A percentile compares a stretch with the other conserved stretches of the same genome.
Evolutionary conservation across 2,113 vertebrate genomes (phyloP).

Genomic region (Ranitomeya variabilis): DNA sequence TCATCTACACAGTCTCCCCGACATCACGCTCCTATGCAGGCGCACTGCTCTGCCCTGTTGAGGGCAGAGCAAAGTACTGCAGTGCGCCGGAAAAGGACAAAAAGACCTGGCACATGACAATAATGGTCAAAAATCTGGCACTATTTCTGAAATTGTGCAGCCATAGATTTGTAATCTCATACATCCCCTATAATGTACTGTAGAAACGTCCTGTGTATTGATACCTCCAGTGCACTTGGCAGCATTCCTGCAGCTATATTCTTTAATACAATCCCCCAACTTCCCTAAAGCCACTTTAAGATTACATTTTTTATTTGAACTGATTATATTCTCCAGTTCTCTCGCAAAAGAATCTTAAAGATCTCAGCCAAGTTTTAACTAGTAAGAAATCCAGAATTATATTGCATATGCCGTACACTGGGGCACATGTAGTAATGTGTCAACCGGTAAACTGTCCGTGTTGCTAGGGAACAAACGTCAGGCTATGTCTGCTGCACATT

Average conservation of each 20-base stretch:
- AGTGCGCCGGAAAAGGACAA: too few species aligned
- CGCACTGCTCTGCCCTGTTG: too few species aligned
- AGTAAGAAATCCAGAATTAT: neutral
- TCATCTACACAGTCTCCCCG: too few species aligned
- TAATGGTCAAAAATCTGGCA: neutral
- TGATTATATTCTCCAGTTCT: constrained; percentile 2
- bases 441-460: neutral
- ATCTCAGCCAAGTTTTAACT: constrained; percentile 1
- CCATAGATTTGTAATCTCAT: neutral
- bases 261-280: neutral
- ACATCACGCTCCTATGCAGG: too few species aligned
- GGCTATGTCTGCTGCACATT: neutral
- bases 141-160: neutral
- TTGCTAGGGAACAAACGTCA: neutral
- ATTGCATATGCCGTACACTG: neutral
- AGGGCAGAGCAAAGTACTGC: too few species aligned
- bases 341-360: neutral
- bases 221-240: neutral
- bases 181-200: neutral
- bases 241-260: neutral
- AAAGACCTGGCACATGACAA: too few species aligned
- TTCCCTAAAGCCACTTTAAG: constrained; percentile 12
- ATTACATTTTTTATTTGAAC: constrained; percentile 2
- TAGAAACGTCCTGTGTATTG: neutral
- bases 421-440: neutral